Base-by-base conservation (phyloP, 2,797 vertebrate species). In the Sternarchorhynchus goeldii region DNA sequence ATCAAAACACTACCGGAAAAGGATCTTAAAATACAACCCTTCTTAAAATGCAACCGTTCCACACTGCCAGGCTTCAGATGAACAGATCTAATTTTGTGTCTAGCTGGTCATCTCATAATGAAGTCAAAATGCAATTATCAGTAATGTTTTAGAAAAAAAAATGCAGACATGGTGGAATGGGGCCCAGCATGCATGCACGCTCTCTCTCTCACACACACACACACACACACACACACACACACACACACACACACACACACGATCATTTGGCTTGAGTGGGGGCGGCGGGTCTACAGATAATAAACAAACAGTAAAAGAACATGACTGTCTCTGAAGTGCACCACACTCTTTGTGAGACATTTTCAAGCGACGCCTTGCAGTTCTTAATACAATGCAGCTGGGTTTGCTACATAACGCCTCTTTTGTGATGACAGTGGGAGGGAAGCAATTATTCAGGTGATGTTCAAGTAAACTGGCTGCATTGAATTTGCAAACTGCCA, bases 51-150 rank as follows among this genome's bases (percentile, higher is more conserved):
- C 75, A 83, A 85, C 82, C 77, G 83, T 85, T 87, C 82, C 84
- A 85, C 84, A 80, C 87, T 80, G 78, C 85, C 81, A 84, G 78
- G 82, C 73, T 67, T 82, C 85, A 82, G 84, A 87, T 85, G 85
- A 84, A 85, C 82, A 77, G 82, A 87, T 79, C 83, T 81, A 85
- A 87, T 88, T 86, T 82, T 81, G 84, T 58, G 74, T 83, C 83
- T 84, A 76, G 81, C 81, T 86, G 81, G 79, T 85, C 75, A 74
- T 81, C 64, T 72, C 80, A 80, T 86, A 88, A 86, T 87, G 81
- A 85, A 83, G 80, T 82, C 82, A 82, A 85, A 85, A 87, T 80
- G 81, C 82, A 86, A 85, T 86, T 86, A 87, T 84, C 83, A 82
- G 79, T 82, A 81, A 82, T 82, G 85, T 83, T 85, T 86, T 76